These are phyloP conservation scores for Alcis repandata DNA, from an alignment of 2,888 invertebrate species.

Conservation along the genomic window DNA sequence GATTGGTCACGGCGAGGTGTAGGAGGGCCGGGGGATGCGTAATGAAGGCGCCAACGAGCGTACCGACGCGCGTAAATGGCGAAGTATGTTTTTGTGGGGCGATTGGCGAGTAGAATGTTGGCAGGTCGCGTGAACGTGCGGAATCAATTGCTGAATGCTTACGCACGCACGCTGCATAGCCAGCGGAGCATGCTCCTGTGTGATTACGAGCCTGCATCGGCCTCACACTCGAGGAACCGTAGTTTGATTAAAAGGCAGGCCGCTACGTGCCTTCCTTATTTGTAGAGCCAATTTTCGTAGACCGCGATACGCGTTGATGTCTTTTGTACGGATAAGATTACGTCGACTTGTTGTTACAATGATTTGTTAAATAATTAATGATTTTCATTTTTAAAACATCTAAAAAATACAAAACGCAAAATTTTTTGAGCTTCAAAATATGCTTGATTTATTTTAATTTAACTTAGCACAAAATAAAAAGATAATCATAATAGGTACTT, in stretches of 20 bases:
- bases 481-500: too few species aligned
- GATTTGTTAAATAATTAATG: neutral
- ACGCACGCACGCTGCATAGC: slow-evolving; percentile 58
- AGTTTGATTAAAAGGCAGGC: slow-evolving; percentile 15
- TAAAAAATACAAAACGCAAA: too few species aligned
- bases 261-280: slow-evolving; percentile 16
- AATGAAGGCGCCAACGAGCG: slow-evolving; percentile 63
- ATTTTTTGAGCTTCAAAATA: too few species aligned
- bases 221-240: neutral
- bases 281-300: slow-evolving; percentile 17
- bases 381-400: neutral
- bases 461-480: too few species aligned
- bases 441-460: too few species aligned
- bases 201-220: slow-evolving; percentile 52
- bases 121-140: slow-evolving; percentile 59
- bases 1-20: slow-evolving; percentile 66
- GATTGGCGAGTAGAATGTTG: slow-evolving; percentile 62
- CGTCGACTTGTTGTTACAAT: too few species aligned
- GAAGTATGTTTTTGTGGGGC: slow-evolving; percentile 63
- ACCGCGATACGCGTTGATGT: slow-evolving; percentile 31
- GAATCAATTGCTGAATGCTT: slow-evolving; percentile 63
- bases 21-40: slow-evolving; percentile 59
- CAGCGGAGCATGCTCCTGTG: slow-evolving; percentile 61
- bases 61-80: slow-evolving; percentile 62
- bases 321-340: slow-evolving; percentile 25